Conservation (phyloP, 1,140 invertebrate genomes). For the Lepeophtheirus salmonis region DNA sequence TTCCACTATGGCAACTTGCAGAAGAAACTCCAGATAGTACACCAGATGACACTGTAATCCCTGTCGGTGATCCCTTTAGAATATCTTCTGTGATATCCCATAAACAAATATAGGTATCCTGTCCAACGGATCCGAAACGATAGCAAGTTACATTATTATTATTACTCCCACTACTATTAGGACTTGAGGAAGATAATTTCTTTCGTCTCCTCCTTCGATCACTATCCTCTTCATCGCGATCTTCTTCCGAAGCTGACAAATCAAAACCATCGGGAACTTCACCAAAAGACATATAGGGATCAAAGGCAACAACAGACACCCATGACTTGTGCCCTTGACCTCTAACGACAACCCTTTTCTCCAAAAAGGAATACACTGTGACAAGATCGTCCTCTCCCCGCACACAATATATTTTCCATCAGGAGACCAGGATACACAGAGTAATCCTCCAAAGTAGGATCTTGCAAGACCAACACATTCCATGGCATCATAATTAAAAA, state of each 20-base stretch:
- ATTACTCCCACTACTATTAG: slow-evolving; percentile 20
- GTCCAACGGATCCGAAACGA: slow-evolving; percentile 83
- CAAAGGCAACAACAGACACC: slow-evolving; percentile 92
- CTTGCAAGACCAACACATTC: slow-evolving; percentile 72
- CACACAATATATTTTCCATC: slow-evolving; percentile 82
- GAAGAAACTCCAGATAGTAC: slow-evolving; percentile 22
- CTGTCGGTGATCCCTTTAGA: slow-evolving; percentile 30
- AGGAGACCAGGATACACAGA: slow-evolving; percentile 92
- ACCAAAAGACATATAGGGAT: slow-evolving; percentile 58
- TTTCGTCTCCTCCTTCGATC: slow-evolving; percentile 1
- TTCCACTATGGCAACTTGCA: slow-evolving; percentile 10
- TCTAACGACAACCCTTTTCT: slow-evolving; percentile 76
- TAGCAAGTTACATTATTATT: slow-evolving; percentile 41
- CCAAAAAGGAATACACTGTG: slow-evolving; percentile 86
- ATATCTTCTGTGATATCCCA: slow-evolving; percentile 97
- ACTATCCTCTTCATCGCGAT: slow-evolving; percentile 24
- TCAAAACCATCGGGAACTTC: slow-evolving; percentile 24
- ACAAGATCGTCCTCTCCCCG: slow-evolving; percentile 97
- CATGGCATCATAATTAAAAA: slow-evolving; percentile 95
- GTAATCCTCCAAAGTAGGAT: slow-evolving; percentile 86
- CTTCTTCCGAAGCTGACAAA: slow-evolving; percentile 37
- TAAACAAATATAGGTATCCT: slow-evolving; percentile 91
- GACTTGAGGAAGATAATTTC: slow-evolving; percentile 7
- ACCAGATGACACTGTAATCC: slow-evolving; percentile 7
- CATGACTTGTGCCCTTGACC: slow-evolving; percentile 84